Evolutionary conservation across 2,797 vertebrate species (phyloP).

Genomic region (Mus caroli): DNA sequence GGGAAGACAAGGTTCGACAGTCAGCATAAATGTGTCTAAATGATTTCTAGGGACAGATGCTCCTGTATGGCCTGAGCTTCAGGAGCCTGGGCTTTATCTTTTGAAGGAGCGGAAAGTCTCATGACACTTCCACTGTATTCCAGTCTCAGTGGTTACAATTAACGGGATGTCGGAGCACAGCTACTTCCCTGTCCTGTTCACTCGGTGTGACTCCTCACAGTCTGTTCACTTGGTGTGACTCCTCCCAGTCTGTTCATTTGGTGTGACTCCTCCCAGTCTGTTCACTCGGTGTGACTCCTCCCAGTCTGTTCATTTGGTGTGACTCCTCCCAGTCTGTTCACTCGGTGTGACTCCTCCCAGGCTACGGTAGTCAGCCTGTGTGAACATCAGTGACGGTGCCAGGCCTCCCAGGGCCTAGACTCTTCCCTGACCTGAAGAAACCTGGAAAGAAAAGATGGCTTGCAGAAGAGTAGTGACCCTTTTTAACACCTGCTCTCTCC

Average conservation of each 20-base stretch:
- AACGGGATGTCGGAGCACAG: background rate
- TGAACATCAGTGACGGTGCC: background rate
- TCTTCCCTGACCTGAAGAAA: background rate
- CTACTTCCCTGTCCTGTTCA: background rate
- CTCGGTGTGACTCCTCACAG: background rate
- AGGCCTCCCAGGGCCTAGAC: background rate
- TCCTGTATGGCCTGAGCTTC: background rate
- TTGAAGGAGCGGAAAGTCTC: background rate
- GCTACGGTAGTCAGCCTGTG: background rate
- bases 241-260: too few species aligned
- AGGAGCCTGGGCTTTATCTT: background rate
- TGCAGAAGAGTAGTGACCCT: background rate
- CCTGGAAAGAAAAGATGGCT: background rate
- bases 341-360: background rate
- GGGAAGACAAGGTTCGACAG: background rate
- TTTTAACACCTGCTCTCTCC: background rate
- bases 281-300: background rate
- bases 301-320: rapidly evolving
- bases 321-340: background rate
- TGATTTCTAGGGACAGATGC: background rate
- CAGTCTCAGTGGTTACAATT: background rate
- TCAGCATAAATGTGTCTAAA: background rate
- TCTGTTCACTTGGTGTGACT: too few species aligned
- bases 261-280: too few species aligned
- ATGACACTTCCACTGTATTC: background rate